Evolutionary conservation across 2,113 vertebrate species (phyloP), one percentile per base, ranked within the genome.

Genomic region (Crocuta crocuta): DNA sequence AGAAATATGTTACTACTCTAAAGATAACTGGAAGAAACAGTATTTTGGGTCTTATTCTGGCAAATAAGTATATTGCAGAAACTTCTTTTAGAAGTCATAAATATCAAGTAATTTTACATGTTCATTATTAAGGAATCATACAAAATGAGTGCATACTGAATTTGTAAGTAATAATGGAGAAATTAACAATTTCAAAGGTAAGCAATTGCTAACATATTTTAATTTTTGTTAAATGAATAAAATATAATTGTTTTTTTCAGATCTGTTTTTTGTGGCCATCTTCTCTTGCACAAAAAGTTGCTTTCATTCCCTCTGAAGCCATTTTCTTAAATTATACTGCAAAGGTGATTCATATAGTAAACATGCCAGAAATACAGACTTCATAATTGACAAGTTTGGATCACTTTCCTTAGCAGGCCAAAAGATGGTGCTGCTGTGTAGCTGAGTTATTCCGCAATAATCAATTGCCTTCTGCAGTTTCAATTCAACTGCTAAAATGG

Each of bases 351-450:
- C 50, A 55, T 11, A 17, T 12, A 76, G 43, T 26, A 26, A 94
- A 70, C 4, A 63, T 11, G 5, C 21, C 48, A 61, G 63, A 55
- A 88, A 63, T 21, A 70, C 0, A 68, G 61, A 55, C 35, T 97
- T 92, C 8, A 53, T 48, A 73, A 87, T 53, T 79, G 45, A 61
- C 80, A 90, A 45, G 50, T 82, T 76, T 76, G 68, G 35, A 83
- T 95, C 92, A 83, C 87, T 95, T 98, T 97, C 97, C 74, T 93
- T 35, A 10, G 1, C 35, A 96, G 92, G 53, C 94, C 98, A 97
- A 98, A 97, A 98, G 98, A 96, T 98, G 98, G 97, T 85, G 97
- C 97, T 98, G 96, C 94, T 86, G 97, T 95, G 96, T 91, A 97
- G 92, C 97, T 96, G 31, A 97, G 81, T 78, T 39, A 66, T 48